Percentiles rank a stretch among this genome's conserved stretches.
Evolutionary conservation across 2,888 invertebrate species (phyloP).

Genomic region (Laspeyria flexula): DNA sequence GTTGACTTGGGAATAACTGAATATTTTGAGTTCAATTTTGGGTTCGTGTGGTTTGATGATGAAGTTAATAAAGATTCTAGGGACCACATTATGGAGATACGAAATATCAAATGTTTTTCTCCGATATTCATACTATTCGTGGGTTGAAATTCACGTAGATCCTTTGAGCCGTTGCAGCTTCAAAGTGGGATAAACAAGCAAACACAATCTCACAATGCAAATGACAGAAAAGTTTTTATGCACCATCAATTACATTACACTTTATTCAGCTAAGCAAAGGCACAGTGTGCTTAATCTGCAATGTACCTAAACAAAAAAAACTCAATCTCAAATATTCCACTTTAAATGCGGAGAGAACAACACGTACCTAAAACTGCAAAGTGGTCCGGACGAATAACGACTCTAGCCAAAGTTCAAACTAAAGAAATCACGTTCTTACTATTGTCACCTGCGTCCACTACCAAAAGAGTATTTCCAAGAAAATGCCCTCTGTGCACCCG

Average conservation of each 20-base stretch:
- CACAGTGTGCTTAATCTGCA: not conserved
- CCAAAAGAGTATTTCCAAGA: constrained; percentile 52
- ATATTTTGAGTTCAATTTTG: constrained; percentile 17
- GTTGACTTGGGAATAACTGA: constrained; percentile 45
- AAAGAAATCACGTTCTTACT: constrained; percentile 52
- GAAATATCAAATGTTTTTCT: no score
- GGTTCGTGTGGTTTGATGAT: constrained; percentile 18
- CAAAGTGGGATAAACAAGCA: no score
- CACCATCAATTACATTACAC: no score
- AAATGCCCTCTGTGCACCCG: constrained; percentile 35
- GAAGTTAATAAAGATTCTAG: no score
- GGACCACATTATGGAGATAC: no score
- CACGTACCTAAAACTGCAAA: constrained; percentile 45
- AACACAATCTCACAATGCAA: no score
- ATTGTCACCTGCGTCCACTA: constrained; percentile 63
- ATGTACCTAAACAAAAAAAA: constrained; percentile 9
- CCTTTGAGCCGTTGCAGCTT: no score
- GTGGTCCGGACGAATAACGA: constrained; percentile 42
- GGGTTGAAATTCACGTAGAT: no score
- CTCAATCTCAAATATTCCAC: constrained; percentile 27
- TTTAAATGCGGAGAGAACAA: constrained; percentile 28
- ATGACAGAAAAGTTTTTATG: no score
- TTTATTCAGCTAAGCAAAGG: not conserved
- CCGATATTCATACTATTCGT: no score
- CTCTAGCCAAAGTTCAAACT: constrained; percentile 47